phyloP scores from a whole-genome alignment of 2,888 invertebrate species.

The Cephus rjabovi region DNA sequence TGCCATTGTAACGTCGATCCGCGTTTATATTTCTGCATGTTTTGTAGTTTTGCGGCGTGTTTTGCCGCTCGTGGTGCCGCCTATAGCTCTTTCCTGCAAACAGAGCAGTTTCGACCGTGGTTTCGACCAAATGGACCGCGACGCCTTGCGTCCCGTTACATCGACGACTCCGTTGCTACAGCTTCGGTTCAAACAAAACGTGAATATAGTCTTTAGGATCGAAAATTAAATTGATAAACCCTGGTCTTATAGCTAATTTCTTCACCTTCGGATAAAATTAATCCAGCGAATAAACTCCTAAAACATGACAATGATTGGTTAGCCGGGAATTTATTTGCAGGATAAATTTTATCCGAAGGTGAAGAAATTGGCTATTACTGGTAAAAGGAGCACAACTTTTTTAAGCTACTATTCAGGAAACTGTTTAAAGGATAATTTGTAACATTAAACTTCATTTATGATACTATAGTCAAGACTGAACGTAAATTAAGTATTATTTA shows the following conservation, averaged over 20 bases:
- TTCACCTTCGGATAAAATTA: no score
- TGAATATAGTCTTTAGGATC: not conserved
- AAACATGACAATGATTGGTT: no score
- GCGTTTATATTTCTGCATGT: slow-evolving; percentile 2
- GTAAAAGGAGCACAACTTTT: not conserved
- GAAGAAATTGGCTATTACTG: no score
- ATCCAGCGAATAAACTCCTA: no score
- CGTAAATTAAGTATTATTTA: not conserved
- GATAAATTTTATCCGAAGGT: no score
- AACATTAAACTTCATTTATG: not conserved
- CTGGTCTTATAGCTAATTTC: not conserved
- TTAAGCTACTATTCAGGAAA: not conserved
- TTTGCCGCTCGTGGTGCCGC: slow-evolving; percentile 19
- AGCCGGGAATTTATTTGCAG: no score
- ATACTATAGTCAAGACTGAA: not conserved
- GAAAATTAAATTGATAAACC: not conserved
- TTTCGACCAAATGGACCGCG: slow-evolving; percentile 16
- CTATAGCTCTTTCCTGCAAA: slow-evolving; percentile 2
- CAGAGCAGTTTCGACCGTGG: slow-evolving; percentile 10
- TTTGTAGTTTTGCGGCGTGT: slow-evolving; percentile 14
- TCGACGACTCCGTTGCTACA: not conserved
- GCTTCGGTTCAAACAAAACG: not conserved
- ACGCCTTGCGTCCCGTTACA: slow-evolving; percentile 7
- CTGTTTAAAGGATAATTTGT: not conserved
- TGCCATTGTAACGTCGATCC: slow-evolving; percentile 12